Percentiles rank a stretch among this genome's conserved stretches.
phyloP scores from a whole-genome alignment of 2,888 invertebrate genomes.

The Apodemia hepburni region DNA sequence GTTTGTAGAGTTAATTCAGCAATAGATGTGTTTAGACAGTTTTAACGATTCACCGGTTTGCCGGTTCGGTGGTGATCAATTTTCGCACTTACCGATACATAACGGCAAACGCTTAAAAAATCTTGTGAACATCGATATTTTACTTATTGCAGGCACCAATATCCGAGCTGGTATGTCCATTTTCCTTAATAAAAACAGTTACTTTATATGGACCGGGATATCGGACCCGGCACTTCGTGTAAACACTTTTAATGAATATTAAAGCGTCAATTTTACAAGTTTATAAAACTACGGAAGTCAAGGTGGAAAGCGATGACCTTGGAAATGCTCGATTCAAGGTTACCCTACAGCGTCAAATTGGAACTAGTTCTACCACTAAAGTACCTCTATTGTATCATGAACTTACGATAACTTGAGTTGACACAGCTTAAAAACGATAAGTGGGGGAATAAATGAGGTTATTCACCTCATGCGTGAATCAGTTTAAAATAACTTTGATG shows the following conservation, averaged over 20 bases:
- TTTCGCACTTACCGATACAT: no score
- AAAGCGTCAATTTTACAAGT: not conserved
- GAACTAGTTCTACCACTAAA: slow-evolving; percentile 38
- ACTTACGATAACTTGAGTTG: slow-evolving; percentile 53
- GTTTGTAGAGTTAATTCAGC: no score
- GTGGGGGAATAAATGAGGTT: slow-evolving; percentile 57
- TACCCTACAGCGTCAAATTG: slow-evolving; percentile 44
- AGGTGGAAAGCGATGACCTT: slow-evolving; percentile 44
- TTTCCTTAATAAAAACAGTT: no score
- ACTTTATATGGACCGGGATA: no score
- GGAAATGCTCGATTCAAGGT: slow-evolving; percentile 64
- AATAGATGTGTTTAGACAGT: no score
- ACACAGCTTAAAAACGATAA: slow-evolving; percentile 54
- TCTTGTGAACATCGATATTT: no score
- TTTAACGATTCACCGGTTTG: no score
- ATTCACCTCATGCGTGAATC: slow-evolving; percentile 62
- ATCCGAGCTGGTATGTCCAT: no score
- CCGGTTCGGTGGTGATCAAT: no score
- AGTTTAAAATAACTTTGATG: slow-evolving; percentile 53
- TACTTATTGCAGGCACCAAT: no score
- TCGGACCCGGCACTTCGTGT: not conserved
- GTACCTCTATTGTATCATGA: slow-evolving; percentile 56
- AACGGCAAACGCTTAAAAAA: no score
- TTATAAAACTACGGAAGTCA: slow-evolving; percentile 17
- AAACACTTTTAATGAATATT: not conserved